Evolutionary conservation across 1,140 invertebrate species (phyloP), one percentile per base, ranked within the genome.

Genomic region (Drosophila pachea): DNA sequence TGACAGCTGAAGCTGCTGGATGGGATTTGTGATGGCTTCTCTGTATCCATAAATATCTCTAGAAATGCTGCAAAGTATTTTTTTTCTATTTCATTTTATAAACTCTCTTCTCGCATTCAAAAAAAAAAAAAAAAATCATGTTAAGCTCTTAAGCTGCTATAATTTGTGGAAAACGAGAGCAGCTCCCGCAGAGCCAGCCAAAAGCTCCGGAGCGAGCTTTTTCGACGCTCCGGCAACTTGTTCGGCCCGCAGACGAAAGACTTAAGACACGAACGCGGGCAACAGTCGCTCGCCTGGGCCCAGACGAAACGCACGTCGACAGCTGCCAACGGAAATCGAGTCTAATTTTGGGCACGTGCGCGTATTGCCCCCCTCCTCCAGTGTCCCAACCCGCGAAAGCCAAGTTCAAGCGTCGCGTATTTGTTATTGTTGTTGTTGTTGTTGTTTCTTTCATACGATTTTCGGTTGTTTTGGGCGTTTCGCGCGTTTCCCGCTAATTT

Each of bases 271-370:
- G 55, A 84, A 84, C 81, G 53, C 14, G 67, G 6, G 36, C 52
- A 40, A 48, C 67, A 84, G 73, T 84, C 68, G 74, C 70, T 77
- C 58, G 48, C 61, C 67, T 68, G 74, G 78, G 67, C 70, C 69
- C 76, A 52, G 76, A 63, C 72, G 47, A 43, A 74, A 53, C 76
- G 70, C 78, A 78, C 77, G 77, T 68, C 55, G 61, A 4, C 4
- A 38, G 29, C 31, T 53, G 2, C 7, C 29, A n/a, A n/a, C 52
- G 36, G 31, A 8, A 11, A 11, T 3, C 7, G 11, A 29, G 29
- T 22, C 22, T 29, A 56, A 22, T 16, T 48, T 38, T 47, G 16
- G 31, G 14, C 59, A 66, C 42, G 53, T 59, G 59, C 45, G 58
- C 40, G 6, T 49, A 58, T 36, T 45, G 40, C 38, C 45, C 47